Percentiles rank a stretch among this genome's conserved stretches.
Conservation (phyloP, 1,140 invertebrate genomes). For the Drosophila mauritiana region DNA sequence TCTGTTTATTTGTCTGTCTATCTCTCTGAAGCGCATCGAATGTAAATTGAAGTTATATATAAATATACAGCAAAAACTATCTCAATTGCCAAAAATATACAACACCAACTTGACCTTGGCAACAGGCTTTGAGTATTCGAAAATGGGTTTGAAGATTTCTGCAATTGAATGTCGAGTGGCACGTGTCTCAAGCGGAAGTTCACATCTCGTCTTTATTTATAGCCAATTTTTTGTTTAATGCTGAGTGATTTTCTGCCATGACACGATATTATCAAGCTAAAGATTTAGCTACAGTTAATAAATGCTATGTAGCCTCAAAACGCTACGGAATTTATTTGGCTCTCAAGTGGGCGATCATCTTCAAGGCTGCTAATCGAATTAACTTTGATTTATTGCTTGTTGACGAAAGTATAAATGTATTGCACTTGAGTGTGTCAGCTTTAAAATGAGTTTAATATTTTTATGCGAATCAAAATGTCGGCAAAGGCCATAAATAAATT, state of each 20-base stretch:
- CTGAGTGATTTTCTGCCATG: slow-evolving; percentile 19
- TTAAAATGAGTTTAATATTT: slow-evolving; percentile 1
- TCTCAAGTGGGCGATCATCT: slow-evolving; percentile 30
- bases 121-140: slow-evolving; percentile 33
- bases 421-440: neutral
- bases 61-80: slow-evolving; percentile 22
- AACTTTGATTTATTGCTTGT: slow-evolving; percentile 35
- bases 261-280: slow-evolving; percentile 28
- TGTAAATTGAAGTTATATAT: slow-evolving; percentile 44
- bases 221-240: slow-evolving; percentile 24
- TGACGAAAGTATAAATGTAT: slow-evolving; percentile 12
- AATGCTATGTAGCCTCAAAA: slow-evolving; percentile 7
- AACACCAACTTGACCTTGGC: slow-evolving; percentile 35
- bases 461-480: neutral
- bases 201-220: slow-evolving; percentile 17
- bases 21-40: slow-evolving; percentile 51
- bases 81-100: slow-evolving; percentile 34
- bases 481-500: neutral
- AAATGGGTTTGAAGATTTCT: slow-evolving; percentile 49
- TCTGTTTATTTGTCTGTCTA: slow-evolving; percentile 10
- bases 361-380: slow-evolving; percentile 41
- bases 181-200: slow-evolving; percentile 63
- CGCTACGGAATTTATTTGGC: slow-evolving; percentile 27
- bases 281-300: slow-evolving; percentile 22
- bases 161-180: slow-evolving; percentile 66